phyloP scores from a whole-genome alignment of 2,888 invertebrate species.

The Opisthograptis luteolata region DNA sequence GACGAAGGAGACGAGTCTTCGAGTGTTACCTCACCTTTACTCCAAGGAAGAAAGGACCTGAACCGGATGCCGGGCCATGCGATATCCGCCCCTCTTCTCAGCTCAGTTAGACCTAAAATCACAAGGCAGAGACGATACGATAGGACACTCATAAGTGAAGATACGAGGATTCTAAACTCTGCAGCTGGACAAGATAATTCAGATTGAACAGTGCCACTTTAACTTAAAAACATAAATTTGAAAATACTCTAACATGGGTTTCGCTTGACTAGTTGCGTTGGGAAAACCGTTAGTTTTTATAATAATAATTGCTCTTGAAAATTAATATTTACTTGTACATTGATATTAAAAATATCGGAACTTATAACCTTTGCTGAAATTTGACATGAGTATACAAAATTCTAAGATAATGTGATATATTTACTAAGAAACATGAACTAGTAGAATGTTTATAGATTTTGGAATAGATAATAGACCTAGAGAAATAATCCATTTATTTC shows the following conservation, averaged over 20 bases:
- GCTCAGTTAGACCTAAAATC: constrained; percentile 74
- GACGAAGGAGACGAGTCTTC: constrained; percentile 86
- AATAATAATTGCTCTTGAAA: constrained; percentile 3
- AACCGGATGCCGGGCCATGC: constrained; percentile 66
- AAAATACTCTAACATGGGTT: no score
- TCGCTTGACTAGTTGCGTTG: no score
- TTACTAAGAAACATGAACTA: constrained; percentile 60
- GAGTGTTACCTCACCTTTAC: constrained; percentile 86
- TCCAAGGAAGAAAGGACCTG: constrained; percentile 75
- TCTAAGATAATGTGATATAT: constrained; percentile 82
- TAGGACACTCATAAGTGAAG: constrained; percentile 71
- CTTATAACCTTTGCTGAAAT: constrained; percentile 24
- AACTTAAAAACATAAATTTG: neutral
- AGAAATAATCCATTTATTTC: constrained; percentile 48
- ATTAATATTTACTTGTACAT: constrained; percentile 1
- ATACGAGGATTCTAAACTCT: constrained; percentile 72
- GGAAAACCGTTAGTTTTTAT: no score
- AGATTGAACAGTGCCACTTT: constrained; percentile 52
- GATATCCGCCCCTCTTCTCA: constrained; percentile 76
- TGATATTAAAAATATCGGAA: constrained; percentile 14
- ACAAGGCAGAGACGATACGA: constrained; percentile 77
- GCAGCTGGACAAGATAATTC: constrained; percentile 75
- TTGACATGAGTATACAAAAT: constrained; percentile 67
- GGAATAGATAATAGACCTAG: constrained; percentile 44
- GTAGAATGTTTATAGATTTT: constrained; percentile 56